phyloP scores from a whole-genome alignment of 2,797 vertebrate species.

The Lutra lutra region DNA sequence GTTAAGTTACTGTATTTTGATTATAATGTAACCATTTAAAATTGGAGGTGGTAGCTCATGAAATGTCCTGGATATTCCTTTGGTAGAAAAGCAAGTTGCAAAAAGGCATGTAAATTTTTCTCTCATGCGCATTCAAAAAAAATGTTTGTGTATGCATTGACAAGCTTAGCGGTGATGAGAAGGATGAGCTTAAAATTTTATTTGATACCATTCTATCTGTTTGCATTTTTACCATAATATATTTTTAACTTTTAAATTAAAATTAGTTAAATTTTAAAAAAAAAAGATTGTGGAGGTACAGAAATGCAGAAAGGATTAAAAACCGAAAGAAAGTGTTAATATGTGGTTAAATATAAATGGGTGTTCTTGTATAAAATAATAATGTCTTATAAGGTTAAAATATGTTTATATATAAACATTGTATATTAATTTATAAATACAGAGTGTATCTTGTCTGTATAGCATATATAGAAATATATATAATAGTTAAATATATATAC shows the following conservation, averaged over 20 bases:
- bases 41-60: neutral
- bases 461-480: neutral
- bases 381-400: neutral
- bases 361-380: constrained; percentile 8
- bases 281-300: constrained; percentile 9
- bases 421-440: neutral
- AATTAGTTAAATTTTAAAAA: neutral
- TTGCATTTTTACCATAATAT: neutral
- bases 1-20: neutral
- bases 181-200: neutral
- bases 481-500: neutral
- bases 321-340: neutral
- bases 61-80: neutral
- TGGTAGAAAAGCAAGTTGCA: neutral
- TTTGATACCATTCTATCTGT: neutral
- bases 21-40: neutral
- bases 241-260: constrained; percentile 17
- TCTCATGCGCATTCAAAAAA: neutral
- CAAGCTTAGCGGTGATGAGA: neutral
- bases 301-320: constrained; percentile 43
- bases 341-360: constrained; percentile 8
- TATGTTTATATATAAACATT: neutral
- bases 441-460: neutral
- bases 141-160: neutral
- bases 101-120: neutral